These are phyloP conservation scores for Cephalopholis sonnerati DNA, from an alignment of 2,113 vertebrate species.

Conservation along the genomic window DNA sequence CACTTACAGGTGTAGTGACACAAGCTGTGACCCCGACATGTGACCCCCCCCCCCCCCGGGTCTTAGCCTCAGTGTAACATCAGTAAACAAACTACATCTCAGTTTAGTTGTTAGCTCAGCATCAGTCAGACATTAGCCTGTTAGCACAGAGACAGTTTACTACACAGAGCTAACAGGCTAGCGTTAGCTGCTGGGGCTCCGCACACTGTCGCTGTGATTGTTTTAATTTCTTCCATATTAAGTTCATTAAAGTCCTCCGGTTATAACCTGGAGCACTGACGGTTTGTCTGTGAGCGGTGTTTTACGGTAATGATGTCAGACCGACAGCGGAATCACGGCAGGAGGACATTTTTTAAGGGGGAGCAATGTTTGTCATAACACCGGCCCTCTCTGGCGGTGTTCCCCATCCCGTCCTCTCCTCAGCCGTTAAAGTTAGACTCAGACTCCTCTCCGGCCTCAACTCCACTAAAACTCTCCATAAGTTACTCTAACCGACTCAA, in stretches of 20 bases:
- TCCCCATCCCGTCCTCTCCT: neutral
- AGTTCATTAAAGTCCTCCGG: no score
- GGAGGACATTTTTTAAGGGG: neutral
- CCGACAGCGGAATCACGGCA: neutral
- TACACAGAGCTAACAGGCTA: no score
- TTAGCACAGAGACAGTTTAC: no score
- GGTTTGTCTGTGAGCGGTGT: accelerated
- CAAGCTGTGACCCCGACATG: neutral
- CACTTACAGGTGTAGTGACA: conserved; percentile 7
- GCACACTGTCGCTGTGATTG: no score
- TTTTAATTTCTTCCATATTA: no score
- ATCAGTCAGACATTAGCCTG: no score
- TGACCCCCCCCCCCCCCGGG: neutral
- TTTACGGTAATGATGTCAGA: neutral
- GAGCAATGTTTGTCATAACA: conserved; percentile 25
- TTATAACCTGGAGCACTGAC: accelerated
- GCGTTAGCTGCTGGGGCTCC: no score
- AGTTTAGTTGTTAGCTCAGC: neutral
- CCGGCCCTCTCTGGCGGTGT: conserved; percentile 12
- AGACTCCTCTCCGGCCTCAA: neutral
- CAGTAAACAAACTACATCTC: neutral
- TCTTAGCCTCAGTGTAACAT: neutral
- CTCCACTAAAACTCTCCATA: neutral
- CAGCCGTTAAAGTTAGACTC: neutral
- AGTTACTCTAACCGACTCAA: accelerated